Conservation (phyloP, 2,888 invertebrate genomes). For the Eilema caniola region DNA sequence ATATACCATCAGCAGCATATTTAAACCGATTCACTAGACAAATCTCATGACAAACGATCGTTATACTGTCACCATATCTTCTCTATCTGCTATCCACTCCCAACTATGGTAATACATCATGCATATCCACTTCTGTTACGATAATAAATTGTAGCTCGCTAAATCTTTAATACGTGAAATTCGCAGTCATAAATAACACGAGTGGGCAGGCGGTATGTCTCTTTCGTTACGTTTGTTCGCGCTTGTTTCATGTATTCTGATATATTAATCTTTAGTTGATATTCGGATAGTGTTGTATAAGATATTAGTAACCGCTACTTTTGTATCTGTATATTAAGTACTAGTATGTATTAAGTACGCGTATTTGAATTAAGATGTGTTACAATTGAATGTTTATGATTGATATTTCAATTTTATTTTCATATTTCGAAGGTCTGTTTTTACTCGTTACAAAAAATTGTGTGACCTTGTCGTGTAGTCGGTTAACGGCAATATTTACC, state of each 20-base stretch:
- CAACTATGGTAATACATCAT: constrained; percentile 12
- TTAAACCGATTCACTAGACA: background rate
- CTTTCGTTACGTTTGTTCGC: constrained; percentile 41
- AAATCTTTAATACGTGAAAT: constrained; percentile 35
- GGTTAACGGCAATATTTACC: too few species aligned
- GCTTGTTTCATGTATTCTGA: constrained; percentile 23
- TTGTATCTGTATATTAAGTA: background rate
- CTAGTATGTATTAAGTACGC: too few species aligned
- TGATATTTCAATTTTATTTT: background rate
- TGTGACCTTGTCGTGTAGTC: too few species aligned
- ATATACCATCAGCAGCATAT: background rate
- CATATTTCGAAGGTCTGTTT: background rate
- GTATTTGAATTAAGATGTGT: background rate
- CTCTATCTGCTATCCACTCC: background rate
- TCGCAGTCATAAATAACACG: constrained; percentile 42
- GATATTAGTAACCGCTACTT: too few species aligned
- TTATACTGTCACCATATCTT: background rate
- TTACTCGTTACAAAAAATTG: background rate
- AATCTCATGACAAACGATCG: background rate
- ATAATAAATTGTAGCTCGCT: constrained; percentile 42
- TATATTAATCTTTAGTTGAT: constrained; percentile 21
- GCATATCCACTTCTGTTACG: constrained; percentile 27
- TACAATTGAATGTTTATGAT: background rate
- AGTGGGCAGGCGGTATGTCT: constrained; percentile 19
- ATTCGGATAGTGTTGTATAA: constrained; percentile 4